These are phyloP conservation scores for Eupeodes latifasciatus DNA, from an alignment of 2,888 invertebrate species.

Conservation along the genomic window DNA sequence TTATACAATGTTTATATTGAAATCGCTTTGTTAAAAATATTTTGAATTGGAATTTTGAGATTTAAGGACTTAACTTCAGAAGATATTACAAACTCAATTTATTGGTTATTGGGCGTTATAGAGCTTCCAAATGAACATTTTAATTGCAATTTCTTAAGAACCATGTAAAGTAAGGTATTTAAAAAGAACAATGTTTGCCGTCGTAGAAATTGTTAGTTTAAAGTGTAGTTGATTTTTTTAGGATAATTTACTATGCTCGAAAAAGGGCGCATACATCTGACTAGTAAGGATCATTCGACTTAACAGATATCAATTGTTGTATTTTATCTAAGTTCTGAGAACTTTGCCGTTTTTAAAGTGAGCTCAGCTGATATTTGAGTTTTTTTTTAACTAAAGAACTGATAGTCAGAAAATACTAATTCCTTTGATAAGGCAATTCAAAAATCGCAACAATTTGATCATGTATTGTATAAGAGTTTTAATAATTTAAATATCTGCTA, in stretches of 20 bases:
- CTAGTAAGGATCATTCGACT: too few relatives aligned
- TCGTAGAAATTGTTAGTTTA: background rate
- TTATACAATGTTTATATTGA: slow-evolving; percentile 48
- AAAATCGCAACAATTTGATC: too few relatives aligned
- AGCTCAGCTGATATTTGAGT: too few relatives aligned
- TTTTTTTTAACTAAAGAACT: too few relatives aligned
- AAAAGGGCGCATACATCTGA: too few relatives aligned
- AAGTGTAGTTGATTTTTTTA: background rate
- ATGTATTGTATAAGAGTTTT: too few relatives aligned
- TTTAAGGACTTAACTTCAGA: slow-evolving; percentile 3
- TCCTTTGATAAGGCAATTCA: too few relatives aligned
- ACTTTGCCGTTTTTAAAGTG: too few relatives aligned
- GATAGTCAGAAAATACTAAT: too few relatives aligned
- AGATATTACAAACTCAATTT: slow-evolving; percentile 10
- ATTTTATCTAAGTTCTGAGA: too few relatives aligned
- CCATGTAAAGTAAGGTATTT: background rate
- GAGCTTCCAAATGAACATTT: slow-evolving; percentile 29
- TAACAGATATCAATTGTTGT: too few relatives aligned
- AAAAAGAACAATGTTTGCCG: background rate
- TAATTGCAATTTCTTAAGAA: slow-evolving; percentile 33
- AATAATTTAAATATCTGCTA: too few relatives aligned
- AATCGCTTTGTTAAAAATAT: slow-evolving; percentile 45
- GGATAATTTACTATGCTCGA: background rate
- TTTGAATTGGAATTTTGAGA: slow-evolving; percentile 35
- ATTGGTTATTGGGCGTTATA: background rate